Evolutionary conservation across 2,113 vertebrate species (phyloP), one percentile per base, ranked within the genome.

Genomic region (Ardeotis arabs): DNA sequence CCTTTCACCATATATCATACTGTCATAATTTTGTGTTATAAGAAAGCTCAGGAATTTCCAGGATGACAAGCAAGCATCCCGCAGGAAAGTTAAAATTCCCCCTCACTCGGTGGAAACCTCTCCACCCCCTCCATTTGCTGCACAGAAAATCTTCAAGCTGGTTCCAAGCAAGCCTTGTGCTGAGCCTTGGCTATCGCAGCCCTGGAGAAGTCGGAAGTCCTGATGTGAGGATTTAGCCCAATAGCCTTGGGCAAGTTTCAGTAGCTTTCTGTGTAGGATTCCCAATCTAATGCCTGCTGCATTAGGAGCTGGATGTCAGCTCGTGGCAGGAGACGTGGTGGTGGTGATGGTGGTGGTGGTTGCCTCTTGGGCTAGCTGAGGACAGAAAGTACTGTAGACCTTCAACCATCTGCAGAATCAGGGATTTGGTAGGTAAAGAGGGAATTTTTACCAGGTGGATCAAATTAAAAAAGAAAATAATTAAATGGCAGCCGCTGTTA

Each of bases 21-120:
- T 83, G 83, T 94, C 73, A 66, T 70, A 69, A 63, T 80, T 94
- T 72, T 62, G 14, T 84, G 58, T 37, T 91, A 33, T 28, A 87
- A 90, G 77, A 72, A 94, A 89, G 73, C 90, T 93, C 78, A 95
- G 90, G 87, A 91, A 96, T 93, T 95, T 90, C 86, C 91, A 91
- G 67, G 66, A 73, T 58, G 80, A 87, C 79, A 91, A 50, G 80
- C 45, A 50, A 89, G 74, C 62, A 82, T 78, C 37, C 28, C 4
- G 0, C 62, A 95, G 49, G 80, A 95, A 89, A 94, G 87, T 24
- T 82, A 62, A 76, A 84, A 91, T 94, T 91, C 63, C 53, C 29
- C 22, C 13, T 83, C 4, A 3, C 67, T 82, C 2, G 1, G 2
- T 62, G 27, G 24, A 82, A 95, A 62, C 9, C 24, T 84, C 53